Evolutionary conservation across 2,113 vertebrate species (phyloP).

Genomic region (Caranx ignobilis): DNA sequence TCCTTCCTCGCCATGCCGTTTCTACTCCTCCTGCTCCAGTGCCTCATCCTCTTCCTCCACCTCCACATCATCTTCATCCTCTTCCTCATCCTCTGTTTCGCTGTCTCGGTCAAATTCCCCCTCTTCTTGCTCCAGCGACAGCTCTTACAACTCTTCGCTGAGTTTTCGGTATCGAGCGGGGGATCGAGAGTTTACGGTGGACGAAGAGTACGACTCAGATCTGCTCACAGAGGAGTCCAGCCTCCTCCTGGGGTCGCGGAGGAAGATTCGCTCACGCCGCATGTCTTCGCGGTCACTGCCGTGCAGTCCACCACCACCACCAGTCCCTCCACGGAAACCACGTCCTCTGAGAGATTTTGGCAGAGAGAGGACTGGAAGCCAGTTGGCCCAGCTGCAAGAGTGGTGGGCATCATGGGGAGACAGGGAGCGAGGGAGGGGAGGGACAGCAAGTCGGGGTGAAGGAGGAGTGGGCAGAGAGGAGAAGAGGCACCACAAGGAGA

Average conservation of each 20-base stretch:
- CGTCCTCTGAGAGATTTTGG: constrained; percentile 71
- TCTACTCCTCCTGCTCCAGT: constrained; percentile 83
- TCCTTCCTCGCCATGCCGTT: constrained; percentile 80
- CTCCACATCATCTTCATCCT: constrained; percentile 79
- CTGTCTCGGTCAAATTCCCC: constrained; percentile 82
- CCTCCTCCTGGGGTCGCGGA: constrained; percentile 80
- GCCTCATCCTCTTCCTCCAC: constrained; percentile 83
- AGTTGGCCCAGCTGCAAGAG: constrained; percentile 84
- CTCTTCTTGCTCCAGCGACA: constrained; percentile 77
- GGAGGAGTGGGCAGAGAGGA: constrained; percentile 67
- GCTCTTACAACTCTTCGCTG: constrained; percentile 83
- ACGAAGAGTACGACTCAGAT: constrained; percentile 81
- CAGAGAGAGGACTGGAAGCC: constrained; percentile 77
- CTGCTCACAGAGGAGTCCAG: constrained; percentile 85
- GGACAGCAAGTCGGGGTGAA: constrained; percentile 22
- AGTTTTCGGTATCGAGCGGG: constrained; percentile 83
- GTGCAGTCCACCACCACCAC: constrained; percentile 85
- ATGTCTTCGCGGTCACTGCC: constrained; percentile 84
- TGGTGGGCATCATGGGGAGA: constrained; percentile 87
- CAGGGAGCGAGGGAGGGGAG: constrained; percentile 70
- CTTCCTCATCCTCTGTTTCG: constrained; percentile 81
- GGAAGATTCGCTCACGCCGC: constrained; percentile 78
- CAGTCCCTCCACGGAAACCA: constrained; percentile 84
- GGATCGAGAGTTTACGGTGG: constrained; percentile 65
- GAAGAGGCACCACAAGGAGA: constrained; percentile 82